Percentiles rank a stretch among this genome's conserved stretches.
phyloP scores from a whole-genome alignment of 2,888 invertebrate species.

The Ectemnius cavifrons region DNA sequence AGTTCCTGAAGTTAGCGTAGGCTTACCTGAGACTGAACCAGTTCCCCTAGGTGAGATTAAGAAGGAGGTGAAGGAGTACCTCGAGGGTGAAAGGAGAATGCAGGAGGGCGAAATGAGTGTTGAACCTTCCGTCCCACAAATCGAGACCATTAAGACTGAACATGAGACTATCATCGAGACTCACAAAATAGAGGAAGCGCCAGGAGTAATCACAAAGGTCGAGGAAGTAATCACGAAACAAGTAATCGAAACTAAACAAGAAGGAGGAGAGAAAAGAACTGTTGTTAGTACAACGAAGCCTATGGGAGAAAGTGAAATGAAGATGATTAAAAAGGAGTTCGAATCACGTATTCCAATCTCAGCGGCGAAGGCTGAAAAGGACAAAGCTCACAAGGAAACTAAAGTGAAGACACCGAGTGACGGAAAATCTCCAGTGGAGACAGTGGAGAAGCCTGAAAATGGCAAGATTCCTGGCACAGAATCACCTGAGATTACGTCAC shows the following conservation, averaged over 20 bases:
- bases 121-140: background rate
- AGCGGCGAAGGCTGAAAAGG: constrained; percentile 67
- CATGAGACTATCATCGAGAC: background rate
- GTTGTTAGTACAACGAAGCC: constrained; percentile 7
- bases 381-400: constrained; percentile 59
- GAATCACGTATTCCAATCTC: constrained; percentile 72
- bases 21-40: constrained; percentile 16
- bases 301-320: constrained; percentile 24
- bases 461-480: constrained; percentile 6
- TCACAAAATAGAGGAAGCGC: background rate
- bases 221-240: background rate
- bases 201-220: background rate
- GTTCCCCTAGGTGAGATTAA: constrained; percentile 19
- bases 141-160: background rate
- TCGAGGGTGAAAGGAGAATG: constrained; percentile 29
- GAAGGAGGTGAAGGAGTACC: constrained; percentile 30
- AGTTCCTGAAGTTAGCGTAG: constrained; percentile 24
- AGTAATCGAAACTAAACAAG: background rate
- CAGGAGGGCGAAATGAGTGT: background rate
- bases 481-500: constrained; percentile 26
- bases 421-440: background rate
- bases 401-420: constrained; percentile 30
- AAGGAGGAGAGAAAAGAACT: background rate
- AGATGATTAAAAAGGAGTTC: constrained; percentile 57
- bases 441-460: constrained; percentile 12